phyloP scores from a whole-genome alignment of 2,888 invertebrate genomes.

The Neoaliturus tenellus region DNA sequence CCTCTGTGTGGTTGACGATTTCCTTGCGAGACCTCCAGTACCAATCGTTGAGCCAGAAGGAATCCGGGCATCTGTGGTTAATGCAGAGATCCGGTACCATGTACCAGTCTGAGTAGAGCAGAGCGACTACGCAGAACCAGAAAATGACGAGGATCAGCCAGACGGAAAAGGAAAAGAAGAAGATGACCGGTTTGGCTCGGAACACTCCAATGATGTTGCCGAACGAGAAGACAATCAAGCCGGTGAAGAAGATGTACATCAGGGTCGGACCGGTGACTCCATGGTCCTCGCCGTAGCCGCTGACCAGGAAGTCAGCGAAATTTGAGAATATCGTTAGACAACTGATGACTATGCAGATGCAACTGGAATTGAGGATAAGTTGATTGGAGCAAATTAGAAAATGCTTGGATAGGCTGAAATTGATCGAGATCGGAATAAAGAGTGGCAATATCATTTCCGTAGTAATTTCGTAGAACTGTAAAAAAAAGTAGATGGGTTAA shows the following conservation, averaged over 20 bases:
- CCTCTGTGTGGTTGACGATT: neutral
- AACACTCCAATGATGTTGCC: neutral
- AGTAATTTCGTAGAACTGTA: too few species aligned
- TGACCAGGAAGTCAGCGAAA: neutral
- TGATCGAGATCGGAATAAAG: neutral
- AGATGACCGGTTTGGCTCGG: neutral
- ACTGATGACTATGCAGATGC: neutral
- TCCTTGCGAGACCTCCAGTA: neutral
- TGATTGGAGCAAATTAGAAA: neutral
- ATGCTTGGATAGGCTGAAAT: neutral
- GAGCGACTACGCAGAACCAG: neutral
- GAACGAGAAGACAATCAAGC: neutral
- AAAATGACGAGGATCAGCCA: neutral
- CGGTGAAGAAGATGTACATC: conserved; percentile 12
- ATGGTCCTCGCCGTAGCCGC: neutral
- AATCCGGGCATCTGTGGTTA: conserved; percentile 2
- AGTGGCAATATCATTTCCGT: neutral
- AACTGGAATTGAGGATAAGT: neutral
- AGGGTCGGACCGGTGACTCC: neutral
- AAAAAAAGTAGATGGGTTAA: too few species aligned
- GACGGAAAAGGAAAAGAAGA: neutral
- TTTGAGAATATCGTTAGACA: neutral
- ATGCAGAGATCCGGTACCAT: neutral
- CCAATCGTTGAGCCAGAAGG: conserved; percentile 20
- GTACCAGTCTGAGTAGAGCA: neutral